These are phyloP conservation scores for Chrysotoxum bicinctum DNA, from an alignment of 2,888 invertebrate species.

Conservation along the genomic window DNA sequence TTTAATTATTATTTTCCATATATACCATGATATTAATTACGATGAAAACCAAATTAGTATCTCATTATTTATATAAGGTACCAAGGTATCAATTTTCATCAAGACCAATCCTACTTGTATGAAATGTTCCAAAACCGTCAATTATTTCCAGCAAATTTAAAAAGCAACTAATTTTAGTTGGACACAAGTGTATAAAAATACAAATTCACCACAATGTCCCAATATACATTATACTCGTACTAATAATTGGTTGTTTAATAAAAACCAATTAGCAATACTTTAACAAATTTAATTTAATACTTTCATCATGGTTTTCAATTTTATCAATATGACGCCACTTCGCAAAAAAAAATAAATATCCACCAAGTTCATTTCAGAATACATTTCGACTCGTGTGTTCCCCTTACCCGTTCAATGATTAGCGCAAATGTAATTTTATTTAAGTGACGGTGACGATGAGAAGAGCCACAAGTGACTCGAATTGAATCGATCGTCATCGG, in stretches of 20 bases:
- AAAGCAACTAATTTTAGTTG: neutral
- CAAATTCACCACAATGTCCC: neutral
- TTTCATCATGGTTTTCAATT: neutral
- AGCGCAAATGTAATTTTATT: neutral
- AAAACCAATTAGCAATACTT: neutral
- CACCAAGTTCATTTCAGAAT: neutral
- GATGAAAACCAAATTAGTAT: no score
- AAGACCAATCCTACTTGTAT: neutral
- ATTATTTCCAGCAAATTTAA: neutral
- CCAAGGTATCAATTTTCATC: neutral
- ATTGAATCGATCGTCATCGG: neutral
- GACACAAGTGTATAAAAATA: neutral
- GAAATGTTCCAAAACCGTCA: neutral
- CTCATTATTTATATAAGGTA: no score
- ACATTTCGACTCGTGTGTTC: neutral
- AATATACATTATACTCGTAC: neutral
- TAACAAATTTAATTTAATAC: neutral
- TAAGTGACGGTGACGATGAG: neutral
- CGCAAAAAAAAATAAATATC: neutral
- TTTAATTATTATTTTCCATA: no score
- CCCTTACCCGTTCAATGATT: neutral
- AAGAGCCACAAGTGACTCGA: neutral
- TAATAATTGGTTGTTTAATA: slow-evolving; percentile 2
- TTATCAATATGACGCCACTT: slow-evolving; percentile 3
- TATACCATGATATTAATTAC: no score